Conservation (phyloP, 2,113 vertebrate species). For the Narcine bancroftii region DNA sequence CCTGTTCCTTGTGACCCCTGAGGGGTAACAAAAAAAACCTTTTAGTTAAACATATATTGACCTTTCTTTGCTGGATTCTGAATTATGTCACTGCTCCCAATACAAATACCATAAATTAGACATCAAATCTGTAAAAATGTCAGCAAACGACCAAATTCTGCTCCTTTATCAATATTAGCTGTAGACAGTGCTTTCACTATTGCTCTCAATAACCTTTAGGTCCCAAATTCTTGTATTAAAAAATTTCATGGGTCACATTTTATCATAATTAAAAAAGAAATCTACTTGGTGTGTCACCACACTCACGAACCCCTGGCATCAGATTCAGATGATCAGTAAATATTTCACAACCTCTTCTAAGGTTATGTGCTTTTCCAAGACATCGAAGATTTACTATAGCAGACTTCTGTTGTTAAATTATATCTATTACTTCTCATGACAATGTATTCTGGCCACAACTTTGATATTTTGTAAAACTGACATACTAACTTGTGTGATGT, state of each 20-base stretch:
- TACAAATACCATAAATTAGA: conserved; percentile 53
- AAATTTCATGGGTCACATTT: conserved; percentile 41
- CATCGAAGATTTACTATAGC: conserved; percentile 34
- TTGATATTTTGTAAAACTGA: conserved; percentile 68
- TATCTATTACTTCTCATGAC: conserved; percentile 85
- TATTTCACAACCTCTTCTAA: conserved; percentile 18
- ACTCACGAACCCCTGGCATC: too few relatives aligned
- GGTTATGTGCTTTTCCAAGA: background rate
- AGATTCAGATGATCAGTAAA: too few relatives aligned
- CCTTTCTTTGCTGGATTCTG: conserved; percentile 51
- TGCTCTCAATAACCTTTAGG: conserved; percentile 42
- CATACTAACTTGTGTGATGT: conserved; percentile 64
- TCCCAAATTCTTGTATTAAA: conserved; percentile 43
- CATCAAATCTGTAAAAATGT: conserved; percentile 44
- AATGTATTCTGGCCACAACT: conserved; percentile 62
- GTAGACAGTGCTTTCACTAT: conserved; percentile 39
- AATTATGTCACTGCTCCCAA: conserved; percentile 55
- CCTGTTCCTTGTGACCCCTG: conserved; percentile 52
- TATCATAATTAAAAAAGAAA: background rate
- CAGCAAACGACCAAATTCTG: conserved; percentile 43
- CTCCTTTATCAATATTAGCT: conserved; percentile 40
- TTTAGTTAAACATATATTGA: conserved; percentile 67
- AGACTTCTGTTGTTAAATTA: conserved; percentile 65
- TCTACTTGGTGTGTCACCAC: background rate
- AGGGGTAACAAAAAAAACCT: conserved; percentile 55